Evolutionary conservation across 2,113 vertebrate genomes (phyloP).

Genomic region (Xyrauchen texanus): DNA sequence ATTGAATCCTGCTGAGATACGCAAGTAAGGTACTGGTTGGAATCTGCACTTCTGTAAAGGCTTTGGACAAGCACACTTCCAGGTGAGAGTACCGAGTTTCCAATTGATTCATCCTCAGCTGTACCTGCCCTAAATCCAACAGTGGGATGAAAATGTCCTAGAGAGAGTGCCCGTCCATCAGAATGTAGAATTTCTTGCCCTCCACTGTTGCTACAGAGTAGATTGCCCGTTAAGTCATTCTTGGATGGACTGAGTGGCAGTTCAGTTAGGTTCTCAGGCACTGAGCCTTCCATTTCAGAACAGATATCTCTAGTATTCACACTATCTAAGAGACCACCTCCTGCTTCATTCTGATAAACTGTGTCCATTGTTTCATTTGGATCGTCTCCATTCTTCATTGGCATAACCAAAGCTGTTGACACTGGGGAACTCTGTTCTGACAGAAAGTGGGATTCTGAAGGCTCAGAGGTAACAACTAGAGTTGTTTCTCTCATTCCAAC

Average conservation of each 20-base stretch:
- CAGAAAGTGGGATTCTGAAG: neutral
- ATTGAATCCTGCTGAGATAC: slow-evolving; percentile 45
- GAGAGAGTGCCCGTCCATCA: neutral
- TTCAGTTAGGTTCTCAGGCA: slow-evolving; percentile 27
- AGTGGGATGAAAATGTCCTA: neutral
- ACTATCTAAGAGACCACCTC: neutral
- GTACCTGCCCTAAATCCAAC: neutral
- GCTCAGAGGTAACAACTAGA: neutral
- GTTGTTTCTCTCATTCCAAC: too few relatives aligned
- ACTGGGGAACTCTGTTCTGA: neutral
- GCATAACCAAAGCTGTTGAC: neutral
- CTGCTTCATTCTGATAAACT: slow-evolving; percentile 8
- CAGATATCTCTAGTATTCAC: neutral
- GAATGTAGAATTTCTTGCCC: neutral
- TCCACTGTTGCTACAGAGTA: neutral
- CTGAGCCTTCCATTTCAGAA: slow-evolving; percentile 28
- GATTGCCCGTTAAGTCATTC: neutral
- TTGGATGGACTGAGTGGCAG: slow-evolving; percentile 57
- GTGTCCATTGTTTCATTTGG: neutral
- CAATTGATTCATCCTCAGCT: neutral
- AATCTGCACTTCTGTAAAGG: slow-evolving; percentile 40
- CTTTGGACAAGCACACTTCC: slow-evolving; percentile 57
- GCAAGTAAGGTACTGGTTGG: slow-evolving; percentile 73
- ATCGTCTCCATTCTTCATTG: neutral
- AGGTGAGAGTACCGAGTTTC: slow-evolving; percentile 20